Evolutionary conservation across 2,888 invertebrate species (phyloP).

Genomic region (Lepas anatifera): DNA sequence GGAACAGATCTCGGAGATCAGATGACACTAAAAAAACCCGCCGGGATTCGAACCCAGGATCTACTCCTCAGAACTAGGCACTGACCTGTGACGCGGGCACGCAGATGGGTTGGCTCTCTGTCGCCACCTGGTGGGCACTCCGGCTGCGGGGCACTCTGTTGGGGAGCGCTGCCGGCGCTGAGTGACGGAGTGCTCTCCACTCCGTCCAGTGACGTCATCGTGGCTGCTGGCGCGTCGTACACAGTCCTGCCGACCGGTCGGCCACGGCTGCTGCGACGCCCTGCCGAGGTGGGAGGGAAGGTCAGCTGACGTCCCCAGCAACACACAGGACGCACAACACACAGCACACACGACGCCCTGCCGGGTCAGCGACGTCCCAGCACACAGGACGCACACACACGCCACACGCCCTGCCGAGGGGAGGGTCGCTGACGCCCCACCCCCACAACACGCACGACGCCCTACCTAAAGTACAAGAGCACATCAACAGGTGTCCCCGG

Average conservation of each 20-base stretch:
- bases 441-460: too few relatives aligned
- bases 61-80: too few relatives aligned
- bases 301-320: background rate
- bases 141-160: background rate
- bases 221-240: background rate
- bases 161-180: background rate
- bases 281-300: background rate
- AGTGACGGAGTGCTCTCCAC: background rate
- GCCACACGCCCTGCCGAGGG: background rate
- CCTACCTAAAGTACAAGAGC: too few relatives aligned
- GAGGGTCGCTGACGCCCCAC: too few relatives aligned
- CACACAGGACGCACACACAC: background rate
- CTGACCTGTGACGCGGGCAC: background rate
- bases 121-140: background rate
- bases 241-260: background rate
- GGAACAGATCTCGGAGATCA: too few relatives aligned
- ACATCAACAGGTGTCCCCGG: too few relatives aligned
- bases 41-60: too few relatives aligned
- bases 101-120: background rate
- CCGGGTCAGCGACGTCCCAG: background rate
- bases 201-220: background rate
- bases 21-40: too few relatives aligned
- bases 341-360: background rate
- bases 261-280: background rate
- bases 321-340: background rate